Base-by-base conservation (phyloP, 37 sponge, comb jelly and placozoan genomes). In the Aphrocallistes beatrix region DNA sequence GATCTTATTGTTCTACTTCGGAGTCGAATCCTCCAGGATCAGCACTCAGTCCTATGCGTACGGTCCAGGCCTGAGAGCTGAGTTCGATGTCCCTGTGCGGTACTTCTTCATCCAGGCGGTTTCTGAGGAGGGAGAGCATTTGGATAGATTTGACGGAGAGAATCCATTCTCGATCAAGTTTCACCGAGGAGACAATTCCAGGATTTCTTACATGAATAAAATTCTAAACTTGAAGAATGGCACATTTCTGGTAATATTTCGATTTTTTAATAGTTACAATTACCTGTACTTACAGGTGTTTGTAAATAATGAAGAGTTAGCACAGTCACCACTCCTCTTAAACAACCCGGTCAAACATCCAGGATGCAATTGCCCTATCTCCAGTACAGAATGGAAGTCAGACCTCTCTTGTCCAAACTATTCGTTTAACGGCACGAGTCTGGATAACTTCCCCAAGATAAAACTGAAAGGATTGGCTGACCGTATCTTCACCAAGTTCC, bases 381-480 rank as follows among this genome's bases (percentile, higher is more conserved):
- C 75, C 3, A 60, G 10, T 30, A 25, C 75, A 25, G 3, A 60
- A 60, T 60, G 75, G 75, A 60, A 13, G 34, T 60, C 75, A 60
- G 21, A 60, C 75, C 34, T 60, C 25, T 3, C 75, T 6, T 60
- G 75, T 60, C 75, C 75, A 13, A 60, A 60, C n/a, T 60, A 60
- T 60, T 60, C 75, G 1, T 60, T 60, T 30, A 60, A 60, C 3
- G 75, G 34, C 34, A 60, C 75, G 17, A 60, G 28, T 60, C 75
- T 60, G 75, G 75, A 60, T 13, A 25, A 19, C 3, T 60, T 60
- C 21, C 75, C 75, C 21, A 28, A 60, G 50, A 90, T 96, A 1
- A 81, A 92, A 39, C 36, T 93, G 38, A 85, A 82, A 0, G 83
- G 86, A 0, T 38, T 90, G 30, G 84, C 69, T 9, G 82, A 88